Evolutionary conservation across 2,113 vertebrate genomes (phyloP), one percentile per base, ranked within the genome.

Genomic region (Poicephalus meyeri): DNA sequence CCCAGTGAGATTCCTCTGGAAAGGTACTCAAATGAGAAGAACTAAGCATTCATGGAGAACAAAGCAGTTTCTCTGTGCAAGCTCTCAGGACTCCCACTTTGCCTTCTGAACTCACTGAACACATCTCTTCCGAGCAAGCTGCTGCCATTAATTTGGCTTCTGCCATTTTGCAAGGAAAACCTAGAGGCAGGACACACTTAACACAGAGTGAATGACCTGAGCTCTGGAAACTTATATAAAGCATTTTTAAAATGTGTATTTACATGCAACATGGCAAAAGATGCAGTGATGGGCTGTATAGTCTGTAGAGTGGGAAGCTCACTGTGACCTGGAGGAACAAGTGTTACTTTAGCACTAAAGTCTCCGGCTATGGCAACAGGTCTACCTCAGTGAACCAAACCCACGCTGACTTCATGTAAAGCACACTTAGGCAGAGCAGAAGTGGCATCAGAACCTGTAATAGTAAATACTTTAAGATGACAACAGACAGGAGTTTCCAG

Each of bases 11-110:
- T 56, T 86, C 46, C 60, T 76, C 85, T 16, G 49, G 37, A 84
- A 86, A 89, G 33, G 17, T 7, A 44, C n/a, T 50, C 37, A 88
- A 50, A 6, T 1, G 65, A 71, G 29, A 66, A 37, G 9, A 47
- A 52, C 7, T 11, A 41, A 15, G 19, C 5, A 9, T 5, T n/a
- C 18, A 52, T 0, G 1, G 24, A 87, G 46, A 65, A 35, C 41
- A 61, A 74, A 64, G 24, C 16, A 14, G 11, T 13, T 69, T 41
- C n/a, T 69, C 66, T 55, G 26, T 9, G 2, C 0, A 2, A 66
- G 74, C 21, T 58, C 60, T 89, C 20, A 39, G 55, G 50, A 33
- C 24, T 33, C 49, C 11, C 37, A 58, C n/a, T 70, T 77, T 49
- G 33, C 53, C 70, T 89, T 87, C 31, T 13, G 47, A 52, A n/a